phyloP scores from a whole-genome alignment of 2,113 vertebrate species.

The Podarcis muralis region DNA sequence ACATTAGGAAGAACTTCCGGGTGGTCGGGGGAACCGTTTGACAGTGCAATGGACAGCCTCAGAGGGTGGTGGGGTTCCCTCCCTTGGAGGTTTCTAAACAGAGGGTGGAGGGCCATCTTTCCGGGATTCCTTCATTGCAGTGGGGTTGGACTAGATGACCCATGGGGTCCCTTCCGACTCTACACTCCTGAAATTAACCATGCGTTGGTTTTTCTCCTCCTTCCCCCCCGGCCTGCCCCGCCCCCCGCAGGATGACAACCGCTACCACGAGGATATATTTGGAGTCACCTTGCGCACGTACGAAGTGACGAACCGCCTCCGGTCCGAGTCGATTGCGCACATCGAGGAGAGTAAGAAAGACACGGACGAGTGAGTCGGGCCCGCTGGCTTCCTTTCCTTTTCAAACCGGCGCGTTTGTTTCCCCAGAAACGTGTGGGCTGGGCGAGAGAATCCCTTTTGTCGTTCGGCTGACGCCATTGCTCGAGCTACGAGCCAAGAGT shows the following conservation, averaged over 20 bases:
- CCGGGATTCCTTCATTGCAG: no score
- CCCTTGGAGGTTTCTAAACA: no score
- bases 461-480: not conserved
- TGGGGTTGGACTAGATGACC: no score
- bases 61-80: no score
- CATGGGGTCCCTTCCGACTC: no score
- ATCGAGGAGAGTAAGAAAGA: constrained; percentile 98
- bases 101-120: no score
- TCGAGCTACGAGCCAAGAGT: not conserved
- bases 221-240: not conserved
- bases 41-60: no score
- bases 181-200: not conserved
- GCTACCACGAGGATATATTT: constrained; percentile 98
- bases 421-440: rapidly evolving
- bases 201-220: not conserved
- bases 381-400: not conserved
- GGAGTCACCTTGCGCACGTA: constrained; percentile 97
- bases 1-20: no score
- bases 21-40: no score
- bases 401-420: constrained; percentile 28
- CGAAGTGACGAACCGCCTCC: constrained; percentile 97
- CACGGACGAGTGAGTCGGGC: constrained; percentile 88
- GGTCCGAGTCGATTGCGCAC: constrained; percentile 97
- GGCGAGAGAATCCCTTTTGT: not conserved
- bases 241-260: constrained; percentile 88